Conservation (phyloP, 1,140 invertebrate species). For the Paraescarpia echinospica region DNA sequence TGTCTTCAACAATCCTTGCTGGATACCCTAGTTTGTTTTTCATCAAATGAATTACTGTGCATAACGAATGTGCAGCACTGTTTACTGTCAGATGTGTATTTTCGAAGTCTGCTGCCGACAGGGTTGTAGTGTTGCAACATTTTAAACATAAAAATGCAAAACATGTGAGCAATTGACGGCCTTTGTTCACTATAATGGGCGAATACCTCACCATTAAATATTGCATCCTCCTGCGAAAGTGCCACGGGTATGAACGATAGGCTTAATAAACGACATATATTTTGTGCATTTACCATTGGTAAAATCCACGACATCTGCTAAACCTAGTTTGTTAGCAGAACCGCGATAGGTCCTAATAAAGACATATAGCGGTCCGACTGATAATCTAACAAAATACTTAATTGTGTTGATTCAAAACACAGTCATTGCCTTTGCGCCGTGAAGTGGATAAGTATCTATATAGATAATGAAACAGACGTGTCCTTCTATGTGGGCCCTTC, state of each 20-base stretch:
- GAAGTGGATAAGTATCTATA: too few relatives aligned
- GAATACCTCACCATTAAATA: neutral
- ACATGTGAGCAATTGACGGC: too few relatives aligned
- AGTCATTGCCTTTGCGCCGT: too few relatives aligned
- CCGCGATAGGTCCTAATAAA: neutral
- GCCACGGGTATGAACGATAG: neutral
- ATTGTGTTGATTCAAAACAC: too few relatives aligned
- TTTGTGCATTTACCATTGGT: neutral
- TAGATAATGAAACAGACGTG: too few relatives aligned
- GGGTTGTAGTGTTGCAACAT: too few relatives aligned
- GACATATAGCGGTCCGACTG: neutral
- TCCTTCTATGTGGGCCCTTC: too few relatives aligned
- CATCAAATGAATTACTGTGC: neutral
- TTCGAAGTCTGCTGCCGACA: neutral
- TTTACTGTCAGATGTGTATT: neutral
- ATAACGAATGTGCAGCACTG: neutral
- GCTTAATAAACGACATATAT: neutral
- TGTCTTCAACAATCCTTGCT: neutral
- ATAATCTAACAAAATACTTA: neutral
- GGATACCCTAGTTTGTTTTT: neutral
- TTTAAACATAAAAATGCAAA: too few relatives aligned
- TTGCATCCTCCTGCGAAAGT: neutral
- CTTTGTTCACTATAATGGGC: too few relatives aligned
- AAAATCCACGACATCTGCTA: neutral
- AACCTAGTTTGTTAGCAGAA: neutral